phyloP scores from a whole-genome alignment of 2,888 invertebrate species.

The Adela reaumurella region DNA sequence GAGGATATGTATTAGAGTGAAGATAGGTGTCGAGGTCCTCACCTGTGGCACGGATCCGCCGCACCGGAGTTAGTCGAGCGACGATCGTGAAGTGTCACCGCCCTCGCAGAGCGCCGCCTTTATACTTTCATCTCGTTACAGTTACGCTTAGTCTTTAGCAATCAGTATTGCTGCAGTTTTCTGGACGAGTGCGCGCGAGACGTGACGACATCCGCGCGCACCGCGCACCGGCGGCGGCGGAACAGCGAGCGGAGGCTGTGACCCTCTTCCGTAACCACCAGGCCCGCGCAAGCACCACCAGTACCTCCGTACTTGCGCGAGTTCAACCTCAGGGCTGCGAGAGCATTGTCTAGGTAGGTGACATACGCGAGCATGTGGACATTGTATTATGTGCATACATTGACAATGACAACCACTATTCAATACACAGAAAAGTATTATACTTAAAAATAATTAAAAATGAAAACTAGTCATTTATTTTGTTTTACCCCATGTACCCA shows the following conservation, averaged over 20 bases:
- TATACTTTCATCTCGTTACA: conserved; percentile 38
- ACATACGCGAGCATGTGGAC: no score
- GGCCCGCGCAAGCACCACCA: no score
- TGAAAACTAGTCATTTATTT: no score
- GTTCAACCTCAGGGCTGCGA: no score
- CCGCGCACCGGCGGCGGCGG: neutral
- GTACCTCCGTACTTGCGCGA: no score
- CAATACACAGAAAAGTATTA: no score
- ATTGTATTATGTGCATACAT: no score
- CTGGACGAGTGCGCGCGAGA: conserved; percentile 43
- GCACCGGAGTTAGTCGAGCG: conserved; percentile 16
- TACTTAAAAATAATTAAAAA: no score
- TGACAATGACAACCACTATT: no score
- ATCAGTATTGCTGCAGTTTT: conserved; percentile 42
- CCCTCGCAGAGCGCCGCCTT: conserved; percentile 37
- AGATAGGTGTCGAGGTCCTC: neutral
- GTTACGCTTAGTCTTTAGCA: conserved; percentile 48
- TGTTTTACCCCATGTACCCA: no score
- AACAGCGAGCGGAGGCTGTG: conserved; percentile 9
- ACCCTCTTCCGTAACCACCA: conserved; percentile 24
- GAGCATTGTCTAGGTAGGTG: no score
- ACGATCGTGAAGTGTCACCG: conserved; percentile 32
- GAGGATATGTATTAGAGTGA: no score
- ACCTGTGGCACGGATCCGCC: neutral
- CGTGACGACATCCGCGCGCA: conserved; percentile 5